Base-by-base conservation (phyloP, 2,888 invertebrate genomes). In the Meteorus colon region DNA sequence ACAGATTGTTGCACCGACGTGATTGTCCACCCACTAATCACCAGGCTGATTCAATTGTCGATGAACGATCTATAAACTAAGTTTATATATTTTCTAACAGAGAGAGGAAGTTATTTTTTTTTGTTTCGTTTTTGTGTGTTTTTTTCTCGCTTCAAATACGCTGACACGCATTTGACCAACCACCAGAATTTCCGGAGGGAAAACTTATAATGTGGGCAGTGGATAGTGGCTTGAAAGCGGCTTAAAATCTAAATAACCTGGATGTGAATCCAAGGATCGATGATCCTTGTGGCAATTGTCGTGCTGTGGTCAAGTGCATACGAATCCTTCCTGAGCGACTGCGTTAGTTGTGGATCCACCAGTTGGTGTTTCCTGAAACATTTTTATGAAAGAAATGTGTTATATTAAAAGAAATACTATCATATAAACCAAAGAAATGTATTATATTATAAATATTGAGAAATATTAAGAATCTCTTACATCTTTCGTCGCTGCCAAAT, bases 201-300 rank as follows among this genome's bases (percentile, higher is more conserved):
- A 24, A 81, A 86, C 84, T 87, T 85, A 87, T 82, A 82, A 84
- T 85, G 85, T 85, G 86, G 88, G 88, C 88, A 88, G 88, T 89
- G 87, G 85, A 84, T 84, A 86, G 82, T 85, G 69, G 78, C 74
- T 70, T 71, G 71, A 70, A 62, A 71, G 74, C 73, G 70, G 86
- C 85, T 87, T 86, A 85, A 85, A 86, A 84, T 86, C 84, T 84
- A 86, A 83, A 84, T 84, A 87, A 82, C 83, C 84, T 84, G 82
- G 85, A 83, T 78, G 84, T 82, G 83, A 84, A 85, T 86, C 85
- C 83, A 84, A 82, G 82, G 83, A 82, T 84, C 81, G 85, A 83
- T 66, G 83, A 37, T 76, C 51, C 37, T 72, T 83, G 80, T 84
- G 83, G 82, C 83, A 82, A 81, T 81, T 79, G 79, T 81, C 75